Conservation (phyloP, 2,113 vertebrate species). For the Miniopterus natalensis region DNA sequence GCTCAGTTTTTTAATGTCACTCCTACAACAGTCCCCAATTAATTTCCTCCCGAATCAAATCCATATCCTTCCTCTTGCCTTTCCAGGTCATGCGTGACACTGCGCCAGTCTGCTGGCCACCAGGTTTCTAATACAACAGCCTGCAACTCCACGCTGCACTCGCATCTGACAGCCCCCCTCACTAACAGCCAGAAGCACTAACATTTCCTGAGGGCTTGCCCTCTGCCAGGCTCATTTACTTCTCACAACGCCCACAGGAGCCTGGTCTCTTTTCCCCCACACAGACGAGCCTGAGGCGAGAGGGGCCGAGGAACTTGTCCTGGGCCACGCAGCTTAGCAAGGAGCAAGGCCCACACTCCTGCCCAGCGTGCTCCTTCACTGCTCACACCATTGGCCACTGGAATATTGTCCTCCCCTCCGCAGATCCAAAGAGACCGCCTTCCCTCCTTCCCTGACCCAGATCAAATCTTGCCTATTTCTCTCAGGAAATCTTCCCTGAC, state of each 20-base stretch:
- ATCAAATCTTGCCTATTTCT: not conserved
- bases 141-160: too few species aligned
- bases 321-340: rapidly evolving
- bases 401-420: not conserved
- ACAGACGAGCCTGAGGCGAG: not conserved
- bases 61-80: not conserved
- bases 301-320: not conserved
- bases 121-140: not conserved
- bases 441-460: not conserved
- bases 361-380: not conserved
- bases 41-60: slow-evolving; percentile 3
- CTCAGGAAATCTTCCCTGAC: not conserved
- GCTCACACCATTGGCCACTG: not conserved
- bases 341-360: not conserved
- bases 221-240: not conserved
- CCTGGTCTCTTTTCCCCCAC: not conserved
- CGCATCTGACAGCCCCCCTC: not conserved
- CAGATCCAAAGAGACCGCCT: not conserved
- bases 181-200: not conserved
- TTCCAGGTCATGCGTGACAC: not conserved
- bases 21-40: not conserved
- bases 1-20: not conserved
- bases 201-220: not conserved
- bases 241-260: not conserved
- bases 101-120: rapidly evolving